Conservation (phyloP, 2,888 invertebrate species). For the Drosophila kuntzei region DNA sequence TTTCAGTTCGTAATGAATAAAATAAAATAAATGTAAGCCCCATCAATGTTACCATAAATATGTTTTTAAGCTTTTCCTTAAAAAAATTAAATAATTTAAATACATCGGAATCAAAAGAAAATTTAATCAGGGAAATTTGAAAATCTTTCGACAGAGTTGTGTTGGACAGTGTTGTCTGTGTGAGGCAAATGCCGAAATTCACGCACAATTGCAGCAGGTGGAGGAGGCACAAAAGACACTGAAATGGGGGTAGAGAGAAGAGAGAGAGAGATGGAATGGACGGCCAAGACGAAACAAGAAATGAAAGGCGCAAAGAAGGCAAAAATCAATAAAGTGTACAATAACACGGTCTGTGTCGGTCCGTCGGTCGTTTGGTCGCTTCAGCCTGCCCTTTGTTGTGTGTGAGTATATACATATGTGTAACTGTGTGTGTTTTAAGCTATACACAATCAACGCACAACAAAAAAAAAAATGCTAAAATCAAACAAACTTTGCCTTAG, state of each 20-base stretch:
- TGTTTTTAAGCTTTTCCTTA: too few species aligned
- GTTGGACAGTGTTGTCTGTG: conserved; percentile 51
- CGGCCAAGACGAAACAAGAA: conserved; percentile 51
- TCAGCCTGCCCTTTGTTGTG: conserved; percentile 48
- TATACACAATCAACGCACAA: conserved; percentile 73
- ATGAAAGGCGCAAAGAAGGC: conserved; percentile 58
- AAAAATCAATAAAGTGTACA: conserved; percentile 76
- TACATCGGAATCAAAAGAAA: neutral
- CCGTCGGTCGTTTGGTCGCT: conserved; percentile 31
- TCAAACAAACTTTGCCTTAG: conserved; percentile 70
- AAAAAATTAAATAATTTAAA: neutral
- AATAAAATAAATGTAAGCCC: too few species aligned
- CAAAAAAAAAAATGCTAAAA: conserved; percentile 56
- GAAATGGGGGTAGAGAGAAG: neutral
- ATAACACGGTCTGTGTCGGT: conserved; percentile 50
- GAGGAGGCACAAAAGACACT: conserved; percentile 9
- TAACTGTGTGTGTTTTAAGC: conserved; percentile 37
- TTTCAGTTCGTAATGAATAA: too few species aligned
- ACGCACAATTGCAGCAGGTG: conserved; percentile 70
- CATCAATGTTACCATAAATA: too few species aligned
- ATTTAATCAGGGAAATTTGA: neutral
- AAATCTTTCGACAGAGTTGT: neutral
- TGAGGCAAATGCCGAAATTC: conserved; percentile 63
- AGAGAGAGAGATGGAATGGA: conserved; percentile 3
- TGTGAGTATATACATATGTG: conserved; percentile 7